phyloP scores from a whole-genome alignment of 2,888 invertebrate genomes.

The Strigamia transsilvanica region DNA sequence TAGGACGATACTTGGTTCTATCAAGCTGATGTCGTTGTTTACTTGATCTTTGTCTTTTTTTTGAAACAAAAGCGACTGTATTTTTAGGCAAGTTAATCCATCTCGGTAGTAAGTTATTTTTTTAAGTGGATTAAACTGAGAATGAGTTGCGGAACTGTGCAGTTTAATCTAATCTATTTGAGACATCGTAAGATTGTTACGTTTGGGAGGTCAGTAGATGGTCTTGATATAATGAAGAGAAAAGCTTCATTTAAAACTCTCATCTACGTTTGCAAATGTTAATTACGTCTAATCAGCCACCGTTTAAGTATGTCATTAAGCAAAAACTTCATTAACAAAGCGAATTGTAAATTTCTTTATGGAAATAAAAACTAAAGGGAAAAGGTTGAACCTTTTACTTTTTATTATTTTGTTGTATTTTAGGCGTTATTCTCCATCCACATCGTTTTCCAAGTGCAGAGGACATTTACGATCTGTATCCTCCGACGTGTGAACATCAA shows the following conservation, averaged over 20 bases:
- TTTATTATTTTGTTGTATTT: not conserved
- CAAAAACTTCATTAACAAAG: conserved; percentile 43
- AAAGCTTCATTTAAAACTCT: conserved; percentile 39
- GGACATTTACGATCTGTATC: conserved; percentile 49
- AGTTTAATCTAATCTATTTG: conserved; percentile 22
- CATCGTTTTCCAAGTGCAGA: conserved; percentile 51
- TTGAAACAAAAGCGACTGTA: not conserved
- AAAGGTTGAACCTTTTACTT: not conserved
- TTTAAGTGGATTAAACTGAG: not conserved
- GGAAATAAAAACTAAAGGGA: conserved; percentile 16
- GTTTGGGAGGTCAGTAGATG: conserved; percentile 1
- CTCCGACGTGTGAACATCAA: conserved; percentile 27
- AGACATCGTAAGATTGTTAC: conserved; percentile 2
- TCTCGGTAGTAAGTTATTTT: not conserved
- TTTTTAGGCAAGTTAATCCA: not conserved
- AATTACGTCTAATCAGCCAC: conserved; percentile 39
- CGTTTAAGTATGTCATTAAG: conserved; percentile 37
- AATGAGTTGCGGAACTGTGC: not conserved
- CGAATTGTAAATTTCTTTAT: conserved; percentile 20
- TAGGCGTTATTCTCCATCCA: conserved; percentile 44
- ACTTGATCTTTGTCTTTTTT: not conserved
- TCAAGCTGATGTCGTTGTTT: conserved; percentile 27
- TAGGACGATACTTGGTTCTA: not conserved
- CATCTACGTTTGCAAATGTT: conserved; percentile 33
- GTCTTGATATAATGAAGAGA: conserved; percentile 9